Percentiles rank a stretch among this genome's conserved stretches.
phyloP scores from a whole-genome alignment of 2,113 vertebrate species.

The Chaetops frenatus region DNA sequence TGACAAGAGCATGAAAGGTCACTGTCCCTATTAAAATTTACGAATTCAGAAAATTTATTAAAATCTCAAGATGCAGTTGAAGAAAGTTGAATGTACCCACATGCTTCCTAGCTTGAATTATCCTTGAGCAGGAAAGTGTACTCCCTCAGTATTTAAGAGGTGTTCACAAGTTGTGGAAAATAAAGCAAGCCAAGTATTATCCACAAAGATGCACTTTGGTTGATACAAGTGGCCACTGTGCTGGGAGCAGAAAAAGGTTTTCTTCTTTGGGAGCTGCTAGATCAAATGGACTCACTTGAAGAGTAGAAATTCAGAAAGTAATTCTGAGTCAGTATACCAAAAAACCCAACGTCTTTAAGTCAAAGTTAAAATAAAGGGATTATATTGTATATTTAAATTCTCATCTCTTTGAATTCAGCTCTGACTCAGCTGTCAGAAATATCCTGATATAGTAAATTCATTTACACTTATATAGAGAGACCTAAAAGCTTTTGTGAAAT shows the following conservation, averaged over 20 bases:
- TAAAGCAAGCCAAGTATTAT: background rate
- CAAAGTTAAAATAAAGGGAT: background rate
- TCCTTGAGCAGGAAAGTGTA: background rate
- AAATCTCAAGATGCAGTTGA: background rate
- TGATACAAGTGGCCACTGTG: background rate
- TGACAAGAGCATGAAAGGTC: background rate
- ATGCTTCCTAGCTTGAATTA: background rate
- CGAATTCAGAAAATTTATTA: background rate
- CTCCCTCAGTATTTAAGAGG: background rate
- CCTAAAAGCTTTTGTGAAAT: background rate
- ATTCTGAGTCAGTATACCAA: background rate
- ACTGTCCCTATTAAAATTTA: background rate
- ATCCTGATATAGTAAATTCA: background rate
- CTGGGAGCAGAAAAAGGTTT: background rate
- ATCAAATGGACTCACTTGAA: background rate
- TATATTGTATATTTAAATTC: background rate
- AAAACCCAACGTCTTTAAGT: background rate
- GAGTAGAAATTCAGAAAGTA: background rate
- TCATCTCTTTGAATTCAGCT: background rate
- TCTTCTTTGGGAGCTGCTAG: background rate
- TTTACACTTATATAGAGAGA: background rate
- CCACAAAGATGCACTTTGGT: background rate
- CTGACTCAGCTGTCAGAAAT: background rate
- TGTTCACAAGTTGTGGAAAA: background rate
- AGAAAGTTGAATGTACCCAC: background rate